Base-by-base conservation (phyloP, 1,140 invertebrate genomes). In the Hirudo medicinalis region DNA sequence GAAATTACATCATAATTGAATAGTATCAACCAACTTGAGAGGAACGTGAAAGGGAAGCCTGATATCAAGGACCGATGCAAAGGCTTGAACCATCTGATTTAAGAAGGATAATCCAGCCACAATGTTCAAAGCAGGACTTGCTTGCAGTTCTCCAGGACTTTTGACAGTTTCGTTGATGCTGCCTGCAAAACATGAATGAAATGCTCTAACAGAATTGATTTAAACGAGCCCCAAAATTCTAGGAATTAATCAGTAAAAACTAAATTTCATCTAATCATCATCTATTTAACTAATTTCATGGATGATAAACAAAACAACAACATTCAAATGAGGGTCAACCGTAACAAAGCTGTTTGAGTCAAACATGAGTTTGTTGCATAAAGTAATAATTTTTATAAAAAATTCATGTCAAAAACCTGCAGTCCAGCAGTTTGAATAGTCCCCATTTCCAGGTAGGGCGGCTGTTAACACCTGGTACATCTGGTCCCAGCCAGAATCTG, bases 31-130 rank as follows among this genome's bases (percentile, higher is more conserved):
- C 20, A 69, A 73, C 67, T 57, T 57, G 60, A 54, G 63, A 75
- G 43, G 29, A 67, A 57, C 40, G 2, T 32, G 68, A 57, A 43
- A 43, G 43, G 90, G 90, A 77, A 91, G 81, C 76, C 86, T 82
- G 67, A 89, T 84, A 81, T 91, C 88, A 54, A 92, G 83, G 78
- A 88, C 89, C 82, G 87, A 89, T 43, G 90, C 87, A 70, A 91
- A 80, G 74, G 91, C 84, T 78, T 87, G 87, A n/a, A 89, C 85
- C 73, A 92, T 82, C 83, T 94, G 91, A 71, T 89, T 88, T 22
- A 88, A 87, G 79, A 91, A 90, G 67, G 88, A 88, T 43, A 92
- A 84, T 66, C 88, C 90, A 54, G 89, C 89, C 78, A 86, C 86
- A 68, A 91, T 89, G 72, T 86, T 87, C 78, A 88, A 88, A 17